Conservation (phyloP, 2,797 vertebrate species). For the Erithacus rubecula region DNA sequence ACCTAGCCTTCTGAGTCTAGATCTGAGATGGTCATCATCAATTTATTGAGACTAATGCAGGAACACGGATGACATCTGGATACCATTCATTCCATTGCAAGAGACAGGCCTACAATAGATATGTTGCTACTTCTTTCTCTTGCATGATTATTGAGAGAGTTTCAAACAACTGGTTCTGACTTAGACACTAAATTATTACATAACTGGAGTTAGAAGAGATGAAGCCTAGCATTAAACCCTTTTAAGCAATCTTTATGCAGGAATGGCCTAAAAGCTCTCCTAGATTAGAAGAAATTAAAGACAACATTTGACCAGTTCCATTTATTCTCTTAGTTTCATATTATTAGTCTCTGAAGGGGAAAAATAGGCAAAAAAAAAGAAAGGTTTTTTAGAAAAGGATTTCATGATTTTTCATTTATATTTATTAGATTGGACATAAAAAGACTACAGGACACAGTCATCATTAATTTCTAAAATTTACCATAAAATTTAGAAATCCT, state of each 20-base stretch:
- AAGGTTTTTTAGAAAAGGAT: neutral
- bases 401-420: neutral
- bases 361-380: fast-evolving
- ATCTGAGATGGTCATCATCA: neutral
- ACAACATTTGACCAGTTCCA: neutral
- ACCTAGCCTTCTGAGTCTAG: neutral
- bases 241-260: neutral
- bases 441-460: fast-evolving
- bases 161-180: neutral
- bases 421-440: neutral
- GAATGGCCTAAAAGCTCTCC: neutral
- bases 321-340: neutral
- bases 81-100: neutral
- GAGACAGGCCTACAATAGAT: neutral
- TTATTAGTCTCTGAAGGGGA: fast-evolving
- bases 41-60: neutral
- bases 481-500: no score
- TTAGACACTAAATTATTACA: neutral
- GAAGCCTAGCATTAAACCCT: fast-evolving
- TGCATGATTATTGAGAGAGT: neutral
- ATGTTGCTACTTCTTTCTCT: neutral
- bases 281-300: neutral
- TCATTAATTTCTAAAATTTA: neutral
- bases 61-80: neutral
- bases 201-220: neutral